phyloP scores from a whole-genome alignment of 2,888 invertebrate genomes.

The Trachelus tabidus region DNA sequence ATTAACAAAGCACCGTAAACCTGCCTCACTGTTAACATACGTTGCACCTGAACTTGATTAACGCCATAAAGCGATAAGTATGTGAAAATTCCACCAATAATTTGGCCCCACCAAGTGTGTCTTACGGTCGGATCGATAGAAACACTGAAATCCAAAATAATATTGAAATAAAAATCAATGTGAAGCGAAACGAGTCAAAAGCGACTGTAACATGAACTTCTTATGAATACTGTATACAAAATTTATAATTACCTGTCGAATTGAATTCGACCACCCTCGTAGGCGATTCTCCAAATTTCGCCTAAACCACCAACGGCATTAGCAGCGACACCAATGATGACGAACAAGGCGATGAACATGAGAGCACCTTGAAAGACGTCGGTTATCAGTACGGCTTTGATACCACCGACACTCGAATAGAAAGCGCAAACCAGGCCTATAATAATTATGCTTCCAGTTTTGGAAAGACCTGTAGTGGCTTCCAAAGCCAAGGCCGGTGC shows the following conservation, averaged over 20 bases:
- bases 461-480: conserved; percentile 84
- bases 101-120: conserved; percentile 85
- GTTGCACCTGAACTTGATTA: conserved; percentile 87
- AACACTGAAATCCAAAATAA: conserved; percentile 69
- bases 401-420: conserved; percentile 89
- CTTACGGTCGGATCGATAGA: conserved; percentile 83
- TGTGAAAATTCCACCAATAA: conserved; percentile 84
- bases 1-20: conserved; percentile 12
- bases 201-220: conserved; percentile 27
- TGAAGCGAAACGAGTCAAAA: background rate
- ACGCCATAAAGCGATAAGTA: conserved; percentile 87
- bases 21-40: conserved; percentile 75
- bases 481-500: conserved; percentile 93
- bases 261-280: conserved; percentile 77
- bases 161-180: background rate
- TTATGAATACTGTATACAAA: conserved; percentile 27
- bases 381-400: conserved; percentile 90
- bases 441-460: conserved; percentile 78
- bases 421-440: conserved; percentile 85
- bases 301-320: conserved; percentile 77
- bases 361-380: conserved; percentile 86
- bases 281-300: conserved; percentile 79
- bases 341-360: conserved; percentile 87
- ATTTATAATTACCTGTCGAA: conserved; percentile 71
- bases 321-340: conserved; percentile 80